phyloP scores from a whole-genome alignment of 2,113 vertebrate genomes.

The Sebastes schlegelii region DNA sequence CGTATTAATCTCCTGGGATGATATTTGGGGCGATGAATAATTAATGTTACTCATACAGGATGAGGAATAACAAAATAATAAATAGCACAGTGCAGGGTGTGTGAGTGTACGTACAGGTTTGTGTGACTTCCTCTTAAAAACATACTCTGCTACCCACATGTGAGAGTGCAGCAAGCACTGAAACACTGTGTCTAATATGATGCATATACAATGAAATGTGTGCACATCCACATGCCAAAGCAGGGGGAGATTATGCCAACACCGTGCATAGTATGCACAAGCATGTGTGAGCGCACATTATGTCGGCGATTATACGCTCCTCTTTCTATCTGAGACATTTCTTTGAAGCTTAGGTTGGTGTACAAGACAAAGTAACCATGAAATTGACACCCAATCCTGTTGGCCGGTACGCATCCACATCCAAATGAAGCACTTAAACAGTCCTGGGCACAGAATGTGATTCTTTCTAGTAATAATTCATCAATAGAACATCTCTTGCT shows the following conservation, averaged over 20 bases:
- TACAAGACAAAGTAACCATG: conserved; percentile 74
- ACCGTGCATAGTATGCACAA: conserved; percentile 51
- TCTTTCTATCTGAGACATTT: conserved; percentile 66
- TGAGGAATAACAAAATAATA: conserved; percentile 62
- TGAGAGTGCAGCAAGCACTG: background rate
- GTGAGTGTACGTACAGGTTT: background rate
- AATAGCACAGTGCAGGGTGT: conserved; percentile 19
- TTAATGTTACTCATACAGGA: conserved; percentile 62
- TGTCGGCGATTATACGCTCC: conserved; percentile 69
- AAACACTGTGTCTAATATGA: conserved; percentile 27
- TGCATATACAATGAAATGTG: conserved; percentile 27
- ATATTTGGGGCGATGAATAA: conserved; percentile 72
- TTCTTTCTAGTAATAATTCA: conserved; percentile 41
- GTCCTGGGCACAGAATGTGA: background rate
- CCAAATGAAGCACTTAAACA: conserved; percentile 50
- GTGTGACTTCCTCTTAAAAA: background rate
- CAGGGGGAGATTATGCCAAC: conserved; percentile 67
- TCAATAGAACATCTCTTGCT: conserved; percentile 38
- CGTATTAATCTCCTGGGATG: conserved; percentile 71
- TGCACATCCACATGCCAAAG: conserved; percentile 45
- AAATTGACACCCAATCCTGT: conserved; percentile 69
- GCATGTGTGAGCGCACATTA: conserved; percentile 67
- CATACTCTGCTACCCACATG: background rate
- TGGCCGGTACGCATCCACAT: conserved; percentile 40
- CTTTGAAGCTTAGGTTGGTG: conserved; percentile 77